Percentiles rank a stretch among this genome's conserved stretches.
Conservation (phyloP, 2,888 invertebrate genomes). For the Ichneumon xanthorius region DNA sequence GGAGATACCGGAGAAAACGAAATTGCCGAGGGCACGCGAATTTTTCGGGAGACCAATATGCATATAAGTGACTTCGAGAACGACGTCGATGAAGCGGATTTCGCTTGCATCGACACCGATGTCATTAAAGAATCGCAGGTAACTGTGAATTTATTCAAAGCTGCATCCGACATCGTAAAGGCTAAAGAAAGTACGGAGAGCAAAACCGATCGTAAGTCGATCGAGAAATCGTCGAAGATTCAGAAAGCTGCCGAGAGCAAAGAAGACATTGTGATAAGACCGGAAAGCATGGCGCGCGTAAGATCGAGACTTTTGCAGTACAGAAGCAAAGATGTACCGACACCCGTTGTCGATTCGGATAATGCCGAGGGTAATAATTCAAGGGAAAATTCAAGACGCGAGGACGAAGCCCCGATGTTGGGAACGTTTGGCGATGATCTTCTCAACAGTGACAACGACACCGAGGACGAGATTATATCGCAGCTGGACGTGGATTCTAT, state of each 20-base stretch:
- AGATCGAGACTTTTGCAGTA: conserved; percentile 55
- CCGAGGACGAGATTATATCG: conserved; percentile 79
- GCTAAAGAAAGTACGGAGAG: not conserved
- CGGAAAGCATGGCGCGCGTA: conserved; percentile 1
- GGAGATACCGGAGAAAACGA: not conserved
- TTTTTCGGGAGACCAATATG: conserved; percentile 1
- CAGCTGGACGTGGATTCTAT: conserved; percentile 79
- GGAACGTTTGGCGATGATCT: conserved; percentile 66
- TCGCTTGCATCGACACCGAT: conserved; percentile 47
- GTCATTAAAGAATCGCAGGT: conserved; percentile 43
- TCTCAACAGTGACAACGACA: conserved; percentile 71
- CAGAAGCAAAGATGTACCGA: conserved; percentile 59
- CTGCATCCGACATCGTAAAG: not conserved
- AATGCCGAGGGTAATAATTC: not conserved
- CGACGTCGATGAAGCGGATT: conserved; percentile 40
- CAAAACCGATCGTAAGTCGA: not conserved
- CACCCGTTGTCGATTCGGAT: not conserved
- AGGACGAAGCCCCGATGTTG: not conserved
- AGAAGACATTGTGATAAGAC: not conserved
- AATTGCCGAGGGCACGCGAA: not conserved
- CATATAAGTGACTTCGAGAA: conserved; percentile 35
- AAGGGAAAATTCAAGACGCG: not conserved
- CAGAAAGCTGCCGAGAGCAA: not conserved
- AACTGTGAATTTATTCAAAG: conserved; percentile 13
- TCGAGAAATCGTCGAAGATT: not conserved